These are phyloP conservation scores for Pseudochirops cupreus DNA, from an alignment of 2,797 vertebrate genomes.

Conservation along the genomic window DNA sequence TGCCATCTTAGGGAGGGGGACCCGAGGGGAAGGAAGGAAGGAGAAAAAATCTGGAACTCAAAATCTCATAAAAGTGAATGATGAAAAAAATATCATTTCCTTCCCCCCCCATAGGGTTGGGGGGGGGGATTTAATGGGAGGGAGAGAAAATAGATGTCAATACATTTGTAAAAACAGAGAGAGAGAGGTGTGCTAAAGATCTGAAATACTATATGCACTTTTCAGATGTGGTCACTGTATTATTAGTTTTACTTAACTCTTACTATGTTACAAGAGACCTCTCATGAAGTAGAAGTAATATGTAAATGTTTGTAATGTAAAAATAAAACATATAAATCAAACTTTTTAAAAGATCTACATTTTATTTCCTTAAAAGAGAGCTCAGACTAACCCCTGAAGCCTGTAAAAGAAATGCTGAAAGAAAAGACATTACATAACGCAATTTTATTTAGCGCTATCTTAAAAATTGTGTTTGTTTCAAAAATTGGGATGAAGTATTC, in stretches of 20 bases:
- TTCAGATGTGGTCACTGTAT: background rate
- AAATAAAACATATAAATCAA: background rate
- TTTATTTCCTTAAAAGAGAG: conserved; percentile 7
- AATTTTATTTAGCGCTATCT: background rate
- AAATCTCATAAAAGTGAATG: too few relatives aligned
- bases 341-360: background rate
- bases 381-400: background rate
- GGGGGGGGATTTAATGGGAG: background rate
- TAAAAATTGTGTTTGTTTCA: too few relatives aligned
- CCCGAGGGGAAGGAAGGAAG: too few relatives aligned
- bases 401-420: background rate
- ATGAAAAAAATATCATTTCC: too few relatives aligned
- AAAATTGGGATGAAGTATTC: background rate
- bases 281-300: background rate
- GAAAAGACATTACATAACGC: background rate
- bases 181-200: too few relatives aligned
- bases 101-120: too few relatives aligned
- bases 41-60: too few relatives aligned
- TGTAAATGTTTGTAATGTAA: background rate
- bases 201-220: background rate
- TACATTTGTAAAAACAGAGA: background rate
- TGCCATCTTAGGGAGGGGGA: too few relatives aligned
- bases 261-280: background rate
- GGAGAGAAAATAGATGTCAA: too few relatives aligned
- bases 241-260: background rate